These are phyloP conservation scores for Chloropsis hardwickii DNA, from an alignment of 2,113 vertebrate species.

Conservation along the genomic window DNA sequence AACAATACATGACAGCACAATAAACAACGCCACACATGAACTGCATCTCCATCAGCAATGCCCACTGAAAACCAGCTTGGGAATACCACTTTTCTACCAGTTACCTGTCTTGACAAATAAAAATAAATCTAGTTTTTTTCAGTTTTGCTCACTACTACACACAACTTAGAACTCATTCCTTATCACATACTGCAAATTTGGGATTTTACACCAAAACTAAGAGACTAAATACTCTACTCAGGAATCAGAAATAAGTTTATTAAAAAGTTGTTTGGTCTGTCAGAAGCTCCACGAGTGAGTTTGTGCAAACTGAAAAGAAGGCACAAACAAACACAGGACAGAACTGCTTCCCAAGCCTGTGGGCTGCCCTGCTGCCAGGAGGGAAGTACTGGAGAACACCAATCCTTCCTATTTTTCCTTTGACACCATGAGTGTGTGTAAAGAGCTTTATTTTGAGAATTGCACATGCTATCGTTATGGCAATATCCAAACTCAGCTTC, in stretches of 20 bases:
- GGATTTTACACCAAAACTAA: not conserved
- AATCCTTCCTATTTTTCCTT: not conserved
- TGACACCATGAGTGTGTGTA: not conserved
- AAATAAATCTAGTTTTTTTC: not conserved
- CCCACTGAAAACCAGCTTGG: not conserved
- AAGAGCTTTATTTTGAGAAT: not conserved
- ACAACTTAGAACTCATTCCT: not conserved
- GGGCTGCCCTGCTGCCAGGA: not conserved
- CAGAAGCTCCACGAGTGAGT: not conserved
- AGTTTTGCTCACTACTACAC: not conserved
- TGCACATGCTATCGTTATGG: not conserved
- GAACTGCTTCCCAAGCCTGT: not conserved
- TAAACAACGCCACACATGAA: fast-evolving
- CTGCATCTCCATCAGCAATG: not conserved
- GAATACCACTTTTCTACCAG: not conserved
- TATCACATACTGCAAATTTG: not conserved
- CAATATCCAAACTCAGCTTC: not conserved
- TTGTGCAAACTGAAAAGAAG: not conserved
- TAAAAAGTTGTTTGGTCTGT: not conserved
- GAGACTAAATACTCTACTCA: not conserved
- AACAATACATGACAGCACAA: fast-evolving
- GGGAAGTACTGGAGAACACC: not conserved
- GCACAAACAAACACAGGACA: not conserved
- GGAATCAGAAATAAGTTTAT: not conserved
- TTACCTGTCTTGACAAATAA: no score